Evolutionary conservation across 2,888 invertebrate genomes (phyloP).

Genomic region (Ichneumoninae sp.): DNA sequence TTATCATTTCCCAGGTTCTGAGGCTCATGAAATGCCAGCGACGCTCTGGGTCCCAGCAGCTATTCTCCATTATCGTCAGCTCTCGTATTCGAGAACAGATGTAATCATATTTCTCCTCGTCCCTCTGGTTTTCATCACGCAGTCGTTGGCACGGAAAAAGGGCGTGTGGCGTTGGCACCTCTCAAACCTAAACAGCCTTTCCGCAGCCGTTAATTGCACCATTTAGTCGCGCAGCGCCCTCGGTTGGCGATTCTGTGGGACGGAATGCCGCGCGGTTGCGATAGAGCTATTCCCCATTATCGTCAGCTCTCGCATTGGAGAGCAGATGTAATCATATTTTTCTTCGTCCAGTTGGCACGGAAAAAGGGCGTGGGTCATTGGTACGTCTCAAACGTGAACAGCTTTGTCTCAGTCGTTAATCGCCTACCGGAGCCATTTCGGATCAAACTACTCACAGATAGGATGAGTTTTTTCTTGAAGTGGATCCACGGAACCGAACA

Average conservation of each 20-base stretch:
- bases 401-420: neutral
- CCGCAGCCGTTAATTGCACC: neutral
- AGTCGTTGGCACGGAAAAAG: slow-evolving; percentile 37
- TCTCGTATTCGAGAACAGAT: slow-evolving; percentile 37
- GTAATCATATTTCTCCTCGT: slow-evolving; percentile 53
- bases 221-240: neutral
- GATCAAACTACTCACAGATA: too few relatives aligned
- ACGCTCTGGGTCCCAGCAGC: neutral
- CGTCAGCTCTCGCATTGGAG: slow-evolving; percentile 13
- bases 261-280: neutral
- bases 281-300: neutral
- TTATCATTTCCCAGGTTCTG: slow-evolving; percentile 42
- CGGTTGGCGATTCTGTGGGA: neutral
- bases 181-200: slow-evolving; percentile 21
- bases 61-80: neutral
- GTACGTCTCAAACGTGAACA: slow-evolving; percentile 4
- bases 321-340: slow-evolving; percentile 51
- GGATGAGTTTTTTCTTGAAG: too few relatives aligned
- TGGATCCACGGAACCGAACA: too few relatives aligned
- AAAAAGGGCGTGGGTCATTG: neutral
- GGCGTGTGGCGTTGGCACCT: neutral
- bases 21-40: slow-evolving; percentile 1
- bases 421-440: too few relatives aligned
- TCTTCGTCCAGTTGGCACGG: slow-evolving; percentile 46
- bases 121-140: slow-evolving; percentile 29